phyloP scores from a whole-genome alignment of 2,888 invertebrate genomes.

The Folsomia candida region DNA sequence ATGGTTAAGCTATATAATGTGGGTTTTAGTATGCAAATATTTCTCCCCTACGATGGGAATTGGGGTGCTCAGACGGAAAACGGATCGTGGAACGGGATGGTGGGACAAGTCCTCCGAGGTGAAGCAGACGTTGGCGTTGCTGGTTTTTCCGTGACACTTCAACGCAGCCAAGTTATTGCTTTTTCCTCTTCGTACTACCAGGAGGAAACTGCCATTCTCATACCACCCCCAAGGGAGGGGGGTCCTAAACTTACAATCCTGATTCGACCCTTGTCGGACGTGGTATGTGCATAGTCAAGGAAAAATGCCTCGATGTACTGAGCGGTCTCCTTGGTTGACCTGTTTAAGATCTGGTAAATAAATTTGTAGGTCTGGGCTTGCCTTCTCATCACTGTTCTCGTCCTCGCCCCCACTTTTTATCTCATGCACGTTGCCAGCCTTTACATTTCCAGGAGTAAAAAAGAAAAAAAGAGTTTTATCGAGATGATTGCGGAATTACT shows the following conservation, averaged over 20 bases:
- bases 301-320: background rate
- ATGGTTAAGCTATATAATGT: background rate
- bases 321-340: conserved; percentile 41
- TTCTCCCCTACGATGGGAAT: conserved; percentile 43
- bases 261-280: conserved; percentile 41
- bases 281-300: conserved; percentile 24
- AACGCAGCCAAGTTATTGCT: conserved; percentile 37
- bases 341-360: conserved; percentile 34
- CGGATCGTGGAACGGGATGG: conserved; percentile 50
- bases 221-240: conserved; percentile 46
- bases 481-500: conserved; percentile 32
- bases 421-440: conserved; percentile 38
- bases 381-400: conserved; percentile 37
- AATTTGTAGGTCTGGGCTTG: conserved; percentile 44
- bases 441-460: conserved; percentile 19
- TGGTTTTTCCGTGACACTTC: conserved; percentile 47
- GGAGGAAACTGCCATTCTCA: conserved; percentile 44
- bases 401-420: conserved; percentile 45
- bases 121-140: conserved; percentile 46
- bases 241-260: conserved; percentile 44
- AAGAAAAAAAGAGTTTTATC: conserved; percentile 1
- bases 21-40: conserved; percentile 23
- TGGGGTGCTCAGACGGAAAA: conserved; percentile 41
- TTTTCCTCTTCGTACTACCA: conserved; percentile 45
- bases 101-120: conserved; percentile 42